Base-by-base conservation (phyloP, 23 tunicate species). In the Styela plicata region DNA sequence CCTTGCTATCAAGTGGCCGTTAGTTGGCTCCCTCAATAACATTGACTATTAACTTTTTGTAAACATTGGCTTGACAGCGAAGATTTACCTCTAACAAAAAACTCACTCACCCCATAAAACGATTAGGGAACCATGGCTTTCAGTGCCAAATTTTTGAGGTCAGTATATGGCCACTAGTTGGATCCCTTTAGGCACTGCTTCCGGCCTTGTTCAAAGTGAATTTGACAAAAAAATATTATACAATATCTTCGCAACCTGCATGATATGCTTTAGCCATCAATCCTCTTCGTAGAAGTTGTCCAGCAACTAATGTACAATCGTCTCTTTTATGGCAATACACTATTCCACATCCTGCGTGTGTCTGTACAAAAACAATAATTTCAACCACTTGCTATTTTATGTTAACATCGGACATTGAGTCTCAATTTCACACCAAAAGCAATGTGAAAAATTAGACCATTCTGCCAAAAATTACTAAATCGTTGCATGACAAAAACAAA, bases 301-400 rank as follows among this genome's bases (percentile, higher is more conserved):
- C 91, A 7, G 95, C 83, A 20, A 94, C 28, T 66, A 85, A 57
- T 30, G 83, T 75, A 65, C 98, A 94, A 74, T 94, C 98, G 26
- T 94, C 98, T 13, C 98, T 63, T 79, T 89, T 89, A 74, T 86
- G 94, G 73, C 98, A 94, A 69, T 94, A 94, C 18, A 94, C 64
- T 5, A 94, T 94, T 35, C 98, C 98, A 73, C 83, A 67, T 7
- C 98, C 92, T 36, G 73, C 61, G 71, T 85, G 86, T 23, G 29
- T 74, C 94, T 89, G 78, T 18, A 84, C 67, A 63, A 24, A 73
- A 33, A 73, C 32, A 1, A 18, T n/a, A 18, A 1, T 1, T 16
- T 0, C 19, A 67, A 67, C 13, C 30, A 67, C 1, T 67, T 67
- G 1, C 30, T n/a, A n/a, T n/a, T n/a, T n/a, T n/a, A n/a, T n/a